Percentiles rank a stretch among this genome's conserved stretches.
These are phyloP conservation scores for Malaclemys terrapin DNA, from an alignment of 2,113 vertebrate species.

Conservation along the genomic window DNA sequence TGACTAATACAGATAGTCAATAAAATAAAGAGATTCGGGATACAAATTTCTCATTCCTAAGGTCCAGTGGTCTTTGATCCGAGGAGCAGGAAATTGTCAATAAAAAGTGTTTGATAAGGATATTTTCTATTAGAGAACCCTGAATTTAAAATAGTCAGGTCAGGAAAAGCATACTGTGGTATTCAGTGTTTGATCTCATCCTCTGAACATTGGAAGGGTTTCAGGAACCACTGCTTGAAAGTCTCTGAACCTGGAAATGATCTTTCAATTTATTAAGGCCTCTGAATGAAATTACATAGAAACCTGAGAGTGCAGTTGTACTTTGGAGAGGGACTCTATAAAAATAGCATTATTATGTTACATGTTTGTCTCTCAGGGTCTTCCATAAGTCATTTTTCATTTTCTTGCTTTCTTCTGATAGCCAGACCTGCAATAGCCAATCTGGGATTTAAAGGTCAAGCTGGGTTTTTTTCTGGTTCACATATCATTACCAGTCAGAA, in stretches of 20 bases:
- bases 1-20: not conserved
- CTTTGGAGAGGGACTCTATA: constrained; percentile 37
- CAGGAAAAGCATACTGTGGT: constrained; percentile 46
- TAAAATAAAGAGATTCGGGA: constrained; percentile 40
- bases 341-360: constrained; percentile 6
- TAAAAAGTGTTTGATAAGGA: constrained; percentile 42
- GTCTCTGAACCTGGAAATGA: constrained; percentile 36
- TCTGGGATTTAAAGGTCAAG: constrained; percentile 4
- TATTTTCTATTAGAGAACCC: constrained; percentile 56
- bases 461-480: constrained; percentile 22
- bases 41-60: constrained; percentile 38
- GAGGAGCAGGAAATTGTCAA: constrained; percentile 48
- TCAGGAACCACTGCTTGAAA: constrained; percentile 49
- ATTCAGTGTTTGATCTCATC: constrained; percentile 52
- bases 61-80: constrained; percentile 49
- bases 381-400: constrained; percentile 10
- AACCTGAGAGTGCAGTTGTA: constrained; percentile 57
- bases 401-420: constrained; percentile 18
- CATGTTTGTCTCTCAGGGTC: not conserved
- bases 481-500: not conserved
- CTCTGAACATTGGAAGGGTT: constrained; percentile 43
- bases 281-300: constrained; percentile 52
- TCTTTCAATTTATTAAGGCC: constrained; percentile 55
- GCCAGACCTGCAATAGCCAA: not conserved
- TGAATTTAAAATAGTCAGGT: constrained; percentile 64